Base-by-base conservation (phyloP, 2,888 invertebrate species). In the Harmothoe impar region DNA sequence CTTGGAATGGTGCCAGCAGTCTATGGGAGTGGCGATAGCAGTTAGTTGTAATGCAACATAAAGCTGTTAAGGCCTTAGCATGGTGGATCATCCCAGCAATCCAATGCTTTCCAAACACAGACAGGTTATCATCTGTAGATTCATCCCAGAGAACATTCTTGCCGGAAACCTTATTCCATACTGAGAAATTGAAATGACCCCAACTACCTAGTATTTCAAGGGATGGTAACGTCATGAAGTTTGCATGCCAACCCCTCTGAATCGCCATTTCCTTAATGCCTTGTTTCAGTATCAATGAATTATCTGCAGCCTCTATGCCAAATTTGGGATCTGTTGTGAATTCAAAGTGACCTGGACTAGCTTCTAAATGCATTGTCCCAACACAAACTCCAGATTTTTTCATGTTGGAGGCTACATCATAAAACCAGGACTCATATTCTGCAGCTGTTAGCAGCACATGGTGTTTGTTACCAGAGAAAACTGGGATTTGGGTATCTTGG, bases 181-280 rank as follows among this genome's bases (percentile, higher is more conserved):
- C 43, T n/a, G 93, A 93, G 54, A 90, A 85, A 68, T 92, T 93
- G 91, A 92, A 90, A 81, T 93, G 92, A 15, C 90, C 56, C 17
- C 91, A 92, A 51, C 54, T 93, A n/a, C 90, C 56, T 20, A 78
- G 56, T 15, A n/a, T 31, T 0, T 77, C 62, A 3, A 20, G 68
- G 31, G 15, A 33, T 20, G 35, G 29, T 88, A 68, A 51, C 20
- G 90, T 62, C 86, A 91, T 91, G 86, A 91, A 91, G 31, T 56
- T 86, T 17, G 90, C 90, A 10, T 68, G 15, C 23, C 25, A 86
- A 3, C 90, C 90, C 35, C n/a, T 68, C 35, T 52, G 29, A 17
- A n/a, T n/a, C 5, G 91, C 90, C 35, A 90, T 85, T 29, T 91
- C 91, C 56, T 91, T 91, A 25, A 84, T 62, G 51, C n/a, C 86